Evolutionary conservation across 2,888 invertebrate genomes (phyloP).

Genomic region (Parasteatoda lunata): DNA sequence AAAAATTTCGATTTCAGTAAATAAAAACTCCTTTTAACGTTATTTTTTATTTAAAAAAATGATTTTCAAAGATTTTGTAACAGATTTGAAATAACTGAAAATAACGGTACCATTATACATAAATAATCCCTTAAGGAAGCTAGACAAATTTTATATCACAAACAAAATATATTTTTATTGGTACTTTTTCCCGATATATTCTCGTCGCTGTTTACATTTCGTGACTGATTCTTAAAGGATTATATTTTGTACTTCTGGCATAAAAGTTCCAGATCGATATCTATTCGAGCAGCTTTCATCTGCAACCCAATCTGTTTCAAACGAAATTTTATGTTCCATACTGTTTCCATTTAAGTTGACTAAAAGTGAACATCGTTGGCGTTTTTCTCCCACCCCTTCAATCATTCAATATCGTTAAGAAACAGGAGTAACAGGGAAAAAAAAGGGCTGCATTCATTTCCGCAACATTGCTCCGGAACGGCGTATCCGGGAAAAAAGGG

Average conservation of each 20-base stretch:
- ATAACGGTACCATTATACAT: too few species aligned
- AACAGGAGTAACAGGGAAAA: constrained; percentile 15
- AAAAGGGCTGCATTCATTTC: constrained; percentile 45
- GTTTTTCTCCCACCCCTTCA: neutral
- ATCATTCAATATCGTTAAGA: neutral
- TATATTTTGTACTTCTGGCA: neutral
- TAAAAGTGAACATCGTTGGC: neutral
- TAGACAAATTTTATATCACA: too few species aligned
- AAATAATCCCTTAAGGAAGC: too few species aligned
- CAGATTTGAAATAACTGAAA: too few species aligned
- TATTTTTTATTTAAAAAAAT: too few species aligned
- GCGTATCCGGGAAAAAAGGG: neutral
- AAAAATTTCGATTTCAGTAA: too few species aligned
- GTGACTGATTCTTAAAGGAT: too few species aligned
- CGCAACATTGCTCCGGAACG: constrained; percentile 45
- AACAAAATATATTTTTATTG: too few species aligned
- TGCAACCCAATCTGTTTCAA: neutral
- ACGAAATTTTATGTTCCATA: neutral
- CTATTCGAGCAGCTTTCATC: neutral
- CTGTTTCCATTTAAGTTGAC: neutral
- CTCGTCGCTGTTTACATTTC: too few species aligned
- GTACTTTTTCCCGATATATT: too few species aligned
- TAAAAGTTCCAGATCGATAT: neutral
- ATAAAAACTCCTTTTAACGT: too few species aligned
- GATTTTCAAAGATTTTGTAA: too few species aligned